Conservation (phyloP, 2,888 invertebrate genomes). For the Ophioninae sp. region DNA sequence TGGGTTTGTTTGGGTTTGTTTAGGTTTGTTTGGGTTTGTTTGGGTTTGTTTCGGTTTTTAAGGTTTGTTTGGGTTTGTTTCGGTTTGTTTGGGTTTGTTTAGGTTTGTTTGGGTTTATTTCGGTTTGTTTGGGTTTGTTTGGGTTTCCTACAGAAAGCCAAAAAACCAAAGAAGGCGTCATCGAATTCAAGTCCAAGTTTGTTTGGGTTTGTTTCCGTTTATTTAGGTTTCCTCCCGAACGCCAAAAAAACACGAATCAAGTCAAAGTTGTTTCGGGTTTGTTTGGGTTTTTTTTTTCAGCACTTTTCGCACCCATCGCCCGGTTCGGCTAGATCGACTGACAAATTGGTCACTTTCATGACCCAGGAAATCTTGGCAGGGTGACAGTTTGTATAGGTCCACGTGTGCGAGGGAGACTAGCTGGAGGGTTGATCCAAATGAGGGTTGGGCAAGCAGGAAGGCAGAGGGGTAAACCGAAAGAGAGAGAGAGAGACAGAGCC, state of each 20-base stretch:
- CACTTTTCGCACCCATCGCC: background rate
- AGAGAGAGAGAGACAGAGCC: slow-evolving; percentile 18
- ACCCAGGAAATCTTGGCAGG: background rate
- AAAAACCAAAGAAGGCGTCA: too few species aligned
- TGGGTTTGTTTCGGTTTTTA: too few species aligned
- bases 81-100: too few species aligned
- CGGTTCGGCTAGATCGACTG: background rate
- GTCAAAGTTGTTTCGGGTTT: too few species aligned
- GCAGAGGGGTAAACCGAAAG: background rate
- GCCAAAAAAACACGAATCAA: too few species aligned
- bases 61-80: too few species aligned
- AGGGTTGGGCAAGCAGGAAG: background rate
- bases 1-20: too few species aligned
- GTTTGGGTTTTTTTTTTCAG: background rate
- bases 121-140: too few species aligned
- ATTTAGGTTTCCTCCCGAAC: background rate
- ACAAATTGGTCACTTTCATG: background rate
- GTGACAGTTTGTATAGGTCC: background rate
- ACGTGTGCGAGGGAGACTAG: background rate
- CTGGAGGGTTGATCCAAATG: background rate
- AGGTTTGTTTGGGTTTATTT: too few species aligned
- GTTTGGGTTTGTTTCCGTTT: background rate
- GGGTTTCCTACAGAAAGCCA: too few species aligned
- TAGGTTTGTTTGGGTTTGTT: too few species aligned
- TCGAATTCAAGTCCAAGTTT: too few species aligned